phyloP scores from a whole-genome alignment of 2,797 vertebrate species.

The Acridotheres tristis region DNA sequence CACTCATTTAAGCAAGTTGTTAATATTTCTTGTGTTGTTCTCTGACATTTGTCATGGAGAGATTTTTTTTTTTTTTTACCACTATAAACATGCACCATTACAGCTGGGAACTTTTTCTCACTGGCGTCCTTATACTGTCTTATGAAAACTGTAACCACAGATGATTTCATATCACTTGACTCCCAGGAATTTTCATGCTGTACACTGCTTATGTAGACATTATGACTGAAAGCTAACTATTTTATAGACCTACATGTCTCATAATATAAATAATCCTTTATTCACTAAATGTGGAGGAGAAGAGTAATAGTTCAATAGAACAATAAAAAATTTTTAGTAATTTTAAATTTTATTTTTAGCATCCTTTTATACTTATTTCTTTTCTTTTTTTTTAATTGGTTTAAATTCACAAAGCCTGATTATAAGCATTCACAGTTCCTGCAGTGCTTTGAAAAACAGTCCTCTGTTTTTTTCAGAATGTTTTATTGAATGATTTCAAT shows the following conservation, averaged over 20 bases:
- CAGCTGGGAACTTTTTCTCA: background rate
- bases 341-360: background rate
- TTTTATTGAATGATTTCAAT: background rate
- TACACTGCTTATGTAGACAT: background rate
- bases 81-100: background rate
- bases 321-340: background rate
- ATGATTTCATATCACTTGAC: background rate
- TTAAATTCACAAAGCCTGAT: background rate
- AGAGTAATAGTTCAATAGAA: background rate
- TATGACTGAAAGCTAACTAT: background rate
- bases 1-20: background rate
- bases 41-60: background rate
- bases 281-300: background rate
- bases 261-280: background rate
- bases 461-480: background rate
- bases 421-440: background rate
- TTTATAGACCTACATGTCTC: background rate
- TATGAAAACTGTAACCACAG: background rate
- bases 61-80: background rate
- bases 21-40: background rate
- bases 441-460: background rate
- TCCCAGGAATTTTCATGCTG: background rate
- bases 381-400: fast-evolving
- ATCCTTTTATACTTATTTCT: background rate
- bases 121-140: background rate